Base-by-base conservation (phyloP, 2,888 invertebrate genomes). In the Drosophila greeni region DNA sequence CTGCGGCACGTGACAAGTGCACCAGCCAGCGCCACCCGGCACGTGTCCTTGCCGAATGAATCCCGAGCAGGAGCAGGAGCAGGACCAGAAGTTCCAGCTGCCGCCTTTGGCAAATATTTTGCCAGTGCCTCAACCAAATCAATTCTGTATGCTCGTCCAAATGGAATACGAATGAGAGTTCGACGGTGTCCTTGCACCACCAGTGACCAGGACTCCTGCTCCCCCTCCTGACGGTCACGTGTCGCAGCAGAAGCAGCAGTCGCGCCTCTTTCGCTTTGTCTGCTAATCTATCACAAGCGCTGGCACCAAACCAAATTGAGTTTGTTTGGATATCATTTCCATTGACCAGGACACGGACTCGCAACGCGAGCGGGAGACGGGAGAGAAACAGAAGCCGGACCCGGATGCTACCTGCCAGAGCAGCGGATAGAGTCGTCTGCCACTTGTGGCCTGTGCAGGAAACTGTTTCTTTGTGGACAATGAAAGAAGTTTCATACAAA, bases 211-310 rank as follows among this genome's bases (percentile, higher is more conserved):
- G 45, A 47, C 45, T 45, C 29, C 51, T n/a, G n/a, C n/a, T 23
- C 34, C 49, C n/a, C 23, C 24, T 47, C 55, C 52, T 55, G 51
- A 56, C 56, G 75, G 82, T 74, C 82, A 79, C 82, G 80, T 82
- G 83, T 70, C 73, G 52, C 37, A 58, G 45, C 29, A 20, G 18
- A 24, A 43, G 26, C 26, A 29, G 49, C 31, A 56, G 54, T 65
- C 81, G 83, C 81, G 82, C 76, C 85, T 82, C 76, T 75, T 82
- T 86, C 85, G 84, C 81, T 85, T 80, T 75, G 70, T 72, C 76
- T 85, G 81, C 86, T 85, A 86, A 86, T 86, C 87, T 86, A 86
- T 86, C 86, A 87, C 74, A 73, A 55, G 53, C 70, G 70, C 55
- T 74, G 85, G 74, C 82, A 78, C 68, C 73, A 57, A 67, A 76